Conservation (phyloP, 2,797 vertebrate species). For the Decapterus maruadsi region DNA sequence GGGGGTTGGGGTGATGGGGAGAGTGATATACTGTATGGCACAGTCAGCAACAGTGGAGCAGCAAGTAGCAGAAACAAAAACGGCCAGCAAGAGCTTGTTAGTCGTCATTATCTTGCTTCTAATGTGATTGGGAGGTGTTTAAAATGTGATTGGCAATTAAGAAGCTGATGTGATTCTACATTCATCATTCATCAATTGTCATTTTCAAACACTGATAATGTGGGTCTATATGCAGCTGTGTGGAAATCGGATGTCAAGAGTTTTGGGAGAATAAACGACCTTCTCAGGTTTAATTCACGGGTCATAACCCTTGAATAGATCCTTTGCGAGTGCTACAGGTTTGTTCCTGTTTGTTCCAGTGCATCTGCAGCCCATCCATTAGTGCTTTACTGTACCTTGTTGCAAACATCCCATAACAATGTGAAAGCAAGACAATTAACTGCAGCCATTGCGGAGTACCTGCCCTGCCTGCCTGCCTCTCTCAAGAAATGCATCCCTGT, state of each 20-base stretch:
- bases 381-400: neutral
- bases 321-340: neutral
- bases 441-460: slow-evolving; percentile 20
- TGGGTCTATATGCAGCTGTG: neutral
- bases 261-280: neutral
- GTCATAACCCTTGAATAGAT: neutral
- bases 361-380: slow-evolving; percentile 14
- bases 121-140: slow-evolving; percentile 46
- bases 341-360: neutral
- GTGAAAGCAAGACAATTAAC: neutral
- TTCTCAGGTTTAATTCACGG: neutral
- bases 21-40: slow-evolving; percentile 16
- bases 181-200: slow-evolving; percentile 19
- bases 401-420: slow-evolving; percentile 16
- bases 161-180: slow-evolving; percentile 21
- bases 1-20: neutral
- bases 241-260: neutral
- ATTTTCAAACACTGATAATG: slow-evolving; percentile 37
- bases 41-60: neutral
- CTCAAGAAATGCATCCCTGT: slow-evolving; percentile 23
- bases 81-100: neutral
- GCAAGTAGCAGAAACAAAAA: neutral
- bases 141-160: slow-evolving; percentile 47
- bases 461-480: neutral
- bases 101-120: slow-evolving; percentile 34